phyloP scores from a whole-genome alignment of 1,140 invertebrate species.

The Periplaneta americana region DNA sequence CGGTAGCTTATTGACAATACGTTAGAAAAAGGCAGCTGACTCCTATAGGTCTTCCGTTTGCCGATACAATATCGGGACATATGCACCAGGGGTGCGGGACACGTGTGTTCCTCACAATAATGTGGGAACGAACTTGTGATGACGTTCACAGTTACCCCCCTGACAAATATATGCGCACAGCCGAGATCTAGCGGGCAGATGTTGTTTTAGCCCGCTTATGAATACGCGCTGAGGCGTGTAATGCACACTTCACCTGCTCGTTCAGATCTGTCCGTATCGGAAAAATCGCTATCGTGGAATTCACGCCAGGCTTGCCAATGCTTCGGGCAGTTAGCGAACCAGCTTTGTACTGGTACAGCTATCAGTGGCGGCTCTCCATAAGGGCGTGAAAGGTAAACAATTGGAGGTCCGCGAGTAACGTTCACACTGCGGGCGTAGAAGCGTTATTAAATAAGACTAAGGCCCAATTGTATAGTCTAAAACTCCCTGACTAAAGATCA shows the following conservation, averaged over 20 bases:
- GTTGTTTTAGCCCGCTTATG: not conserved
- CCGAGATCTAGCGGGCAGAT: not conserved
- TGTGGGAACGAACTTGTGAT: not conserved
- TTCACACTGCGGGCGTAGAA: too few species aligned
- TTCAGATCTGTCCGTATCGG: too few species aligned
- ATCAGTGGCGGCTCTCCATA: not conserved
- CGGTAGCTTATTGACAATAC: not conserved
- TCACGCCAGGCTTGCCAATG: not conserved
- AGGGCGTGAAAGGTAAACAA: too few species aligned
- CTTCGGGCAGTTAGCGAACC: too few species aligned
- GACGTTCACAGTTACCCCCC: not conserved
- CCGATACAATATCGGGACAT: not conserved
- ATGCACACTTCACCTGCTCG: not conserved
- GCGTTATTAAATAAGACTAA: too few species aligned
- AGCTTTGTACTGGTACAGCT: too few species aligned
- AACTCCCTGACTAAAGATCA: too few species aligned
- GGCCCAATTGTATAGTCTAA: too few species aligned
- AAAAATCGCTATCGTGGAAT: not conserved
- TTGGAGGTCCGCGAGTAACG: too few species aligned
- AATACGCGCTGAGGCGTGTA: not conserved
- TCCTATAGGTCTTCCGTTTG: too few species aligned
- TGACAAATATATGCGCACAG: not conserved
- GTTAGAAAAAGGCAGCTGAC: not conserved
- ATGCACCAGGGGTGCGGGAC: not conserved
- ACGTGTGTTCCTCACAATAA: not conserved